These are phyloP conservation scores for Prenolepis imparis DNA, from an alignment of 2,888 invertebrate species.

Conservation along the genomic window DNA sequence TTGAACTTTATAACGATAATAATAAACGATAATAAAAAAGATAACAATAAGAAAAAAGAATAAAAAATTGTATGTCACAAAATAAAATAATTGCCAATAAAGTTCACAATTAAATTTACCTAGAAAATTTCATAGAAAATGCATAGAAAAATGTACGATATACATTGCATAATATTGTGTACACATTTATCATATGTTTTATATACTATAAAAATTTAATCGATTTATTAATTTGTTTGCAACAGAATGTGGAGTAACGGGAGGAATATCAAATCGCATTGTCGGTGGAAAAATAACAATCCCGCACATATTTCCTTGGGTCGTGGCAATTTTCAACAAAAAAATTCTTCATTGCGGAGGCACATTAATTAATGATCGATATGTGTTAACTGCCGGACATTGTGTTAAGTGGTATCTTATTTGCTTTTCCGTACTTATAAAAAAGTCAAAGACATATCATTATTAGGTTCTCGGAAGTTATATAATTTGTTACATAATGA, in stretches of 20 bases:
- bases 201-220: not conserved
- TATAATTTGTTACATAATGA: not conserved
- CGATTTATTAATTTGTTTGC: not conserved
- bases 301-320: slow-evolving; percentile 88
- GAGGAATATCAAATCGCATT: slow-evolving; percentile 85
- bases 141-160: not conserved
- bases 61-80: not conserved
- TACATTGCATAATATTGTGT: not conserved
- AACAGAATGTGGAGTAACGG: slow-evolving; percentile 82
- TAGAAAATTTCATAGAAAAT: not conserved
- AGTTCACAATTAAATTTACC: not conserved
- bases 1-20: not conserved
- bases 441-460: not conserved
- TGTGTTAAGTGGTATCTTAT: slow-evolving; percentile 87
- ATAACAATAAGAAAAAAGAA: too few species aligned
- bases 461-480: not conserved
- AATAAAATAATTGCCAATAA: not conserved
- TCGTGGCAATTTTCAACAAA: slow-evolving; percentile 87
- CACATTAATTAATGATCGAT: slow-evolving; percentile 87
- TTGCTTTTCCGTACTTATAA: not conserved
- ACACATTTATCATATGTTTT: not conserved
- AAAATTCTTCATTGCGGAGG: slow-evolving; percentile 88
- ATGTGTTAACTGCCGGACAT: slow-evolving; percentile 88
- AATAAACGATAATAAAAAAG: too few species aligned
- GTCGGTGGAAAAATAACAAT: slow-evolving; percentile 87